phyloP scores from a whole-genome alignment of 2,888 invertebrate genomes.

The Poecilus cupreus region DNA sequence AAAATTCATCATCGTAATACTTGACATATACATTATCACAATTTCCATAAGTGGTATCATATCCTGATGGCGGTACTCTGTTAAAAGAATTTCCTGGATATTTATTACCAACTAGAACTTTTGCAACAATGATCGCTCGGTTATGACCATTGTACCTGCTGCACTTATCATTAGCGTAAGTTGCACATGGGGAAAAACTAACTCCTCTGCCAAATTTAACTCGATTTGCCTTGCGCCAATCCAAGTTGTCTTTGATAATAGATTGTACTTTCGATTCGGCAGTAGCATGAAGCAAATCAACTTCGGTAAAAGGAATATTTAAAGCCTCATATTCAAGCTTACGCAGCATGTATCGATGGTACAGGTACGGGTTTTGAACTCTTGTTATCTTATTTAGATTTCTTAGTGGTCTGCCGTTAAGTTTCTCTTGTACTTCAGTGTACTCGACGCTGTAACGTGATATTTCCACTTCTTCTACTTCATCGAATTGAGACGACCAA shows the following conservation, averaged over 20 bases:
- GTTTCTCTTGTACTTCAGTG: neutral
- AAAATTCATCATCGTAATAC: constrained; percentile 69
- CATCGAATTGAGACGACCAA: constrained; percentile 14
- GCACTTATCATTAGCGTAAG: constrained; percentile 65
- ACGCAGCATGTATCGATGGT: constrained; percentile 65
- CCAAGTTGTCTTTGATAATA: constrained; percentile 66
- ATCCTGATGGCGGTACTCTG: constrained; percentile 64
- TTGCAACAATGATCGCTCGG: constrained; percentile 67
- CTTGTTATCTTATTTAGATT: constrained; percentile 61
- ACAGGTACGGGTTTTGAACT: constrained; percentile 66
- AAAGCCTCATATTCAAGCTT: constrained; percentile 64
- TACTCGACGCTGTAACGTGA: neutral
- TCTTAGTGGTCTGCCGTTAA: neutral
- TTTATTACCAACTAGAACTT: constrained; percentile 66
- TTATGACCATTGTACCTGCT: constrained; percentile 60
- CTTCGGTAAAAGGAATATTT: constrained; percentile 56
- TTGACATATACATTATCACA: constrained; percentile 67
- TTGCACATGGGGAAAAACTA: constrained; percentile 66
- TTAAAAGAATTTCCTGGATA: constrained; percentile 53
- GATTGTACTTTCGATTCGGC: constrained; percentile 64
- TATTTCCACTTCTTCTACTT: constrained; percentile 38
- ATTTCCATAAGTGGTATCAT: constrained; percentile 67
- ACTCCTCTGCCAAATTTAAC: constrained; percentile 67
- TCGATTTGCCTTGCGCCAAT: constrained; percentile 65
- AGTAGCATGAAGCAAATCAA: constrained; percentile 66